Evolutionary conservation across 2,888 invertebrate genomes (phyloP).

Genomic region (Rhamphomyia laevipes): DNA sequence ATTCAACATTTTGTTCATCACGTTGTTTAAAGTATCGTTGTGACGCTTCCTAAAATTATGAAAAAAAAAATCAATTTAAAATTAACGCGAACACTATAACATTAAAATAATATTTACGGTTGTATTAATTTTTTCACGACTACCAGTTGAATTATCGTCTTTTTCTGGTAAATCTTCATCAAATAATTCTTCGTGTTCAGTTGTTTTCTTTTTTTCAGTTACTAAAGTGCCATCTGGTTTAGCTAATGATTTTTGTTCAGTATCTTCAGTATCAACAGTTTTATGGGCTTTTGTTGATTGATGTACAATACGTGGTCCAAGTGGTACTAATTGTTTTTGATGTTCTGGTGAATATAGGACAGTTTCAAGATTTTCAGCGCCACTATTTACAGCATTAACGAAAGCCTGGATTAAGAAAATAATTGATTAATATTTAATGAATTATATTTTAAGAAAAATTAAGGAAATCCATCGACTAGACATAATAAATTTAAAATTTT

Average conservation of each 20-base stretch:
- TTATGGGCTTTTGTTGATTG: constrained; percentile 67
- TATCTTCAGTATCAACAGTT: constrained; percentile 77
- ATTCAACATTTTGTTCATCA: constrained; percentile 73
- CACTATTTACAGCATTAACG: constrained; percentile 55
- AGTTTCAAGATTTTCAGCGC: constrained; percentile 56
- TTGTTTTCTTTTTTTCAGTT: constrained; percentile 71
- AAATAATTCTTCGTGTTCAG: constrained; percentile 72
- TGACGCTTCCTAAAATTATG: constrained; percentile 38
- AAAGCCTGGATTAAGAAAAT: constrained; percentile 47
- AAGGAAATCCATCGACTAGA: no score
- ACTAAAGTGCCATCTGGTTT: constrained; percentile 74
- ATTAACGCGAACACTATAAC: not conserved
- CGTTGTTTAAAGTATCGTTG: constrained; percentile 59
- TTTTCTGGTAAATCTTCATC: constrained; percentile 66
- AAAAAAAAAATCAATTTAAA: not conserved
- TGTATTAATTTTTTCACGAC: constrained; percentile 30
- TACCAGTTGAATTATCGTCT: constrained; percentile 35
- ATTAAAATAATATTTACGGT: constrained; percentile 18
- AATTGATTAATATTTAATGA: no score
- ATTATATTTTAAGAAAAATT: no score
- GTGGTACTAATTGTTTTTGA: constrained; percentile 49
- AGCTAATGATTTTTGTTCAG: constrained; percentile 61
- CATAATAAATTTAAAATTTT: no score
- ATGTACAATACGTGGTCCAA: constrained; percentile 60
- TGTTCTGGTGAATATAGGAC: constrained; percentile 52